Conservation (phyloP, 2,797 vertebrate species). For the Enteromius thamalakanensis region DNA sequence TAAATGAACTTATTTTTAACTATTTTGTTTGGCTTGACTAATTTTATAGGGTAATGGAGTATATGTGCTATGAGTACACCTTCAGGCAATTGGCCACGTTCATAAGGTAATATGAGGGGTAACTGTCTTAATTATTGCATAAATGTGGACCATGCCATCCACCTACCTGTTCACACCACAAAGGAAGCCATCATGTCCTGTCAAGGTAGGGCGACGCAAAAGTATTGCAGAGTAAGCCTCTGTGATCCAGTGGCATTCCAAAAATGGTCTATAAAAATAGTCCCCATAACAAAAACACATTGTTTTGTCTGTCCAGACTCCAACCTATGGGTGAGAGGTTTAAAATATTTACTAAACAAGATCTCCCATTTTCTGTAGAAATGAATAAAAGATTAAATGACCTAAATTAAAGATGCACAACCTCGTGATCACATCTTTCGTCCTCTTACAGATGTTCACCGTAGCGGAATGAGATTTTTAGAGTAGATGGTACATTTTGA, state of each 20-base stretch:
- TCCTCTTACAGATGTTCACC: not conserved
- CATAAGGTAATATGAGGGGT: not conserved
- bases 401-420: not conserved
- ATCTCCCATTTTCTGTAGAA: not conserved
- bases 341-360: too few relatives aligned
- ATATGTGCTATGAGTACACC: not conserved
- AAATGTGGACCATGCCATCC: not conserved
- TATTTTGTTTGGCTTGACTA: not conserved
- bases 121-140: not conserved
- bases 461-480: not conserved
- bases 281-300: not conserved
- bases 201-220: rapidly evolving
- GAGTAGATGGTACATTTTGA: too few relatives aligned
- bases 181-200: not conserved
- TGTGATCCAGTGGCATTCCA: not conserved
- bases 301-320: too few relatives aligned
- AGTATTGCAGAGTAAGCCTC: not conserved
- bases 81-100: not conserved
- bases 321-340: too few relatives aligned
- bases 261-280: not conserved
- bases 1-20: not conserved
- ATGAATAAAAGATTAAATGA: not conserved
- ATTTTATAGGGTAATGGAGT: not conserved
- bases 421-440: not conserved
- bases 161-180: not conserved